phyloP scores from a whole-genome alignment of 2,888 invertebrate species.

The Dorcus hopei region DNA sequence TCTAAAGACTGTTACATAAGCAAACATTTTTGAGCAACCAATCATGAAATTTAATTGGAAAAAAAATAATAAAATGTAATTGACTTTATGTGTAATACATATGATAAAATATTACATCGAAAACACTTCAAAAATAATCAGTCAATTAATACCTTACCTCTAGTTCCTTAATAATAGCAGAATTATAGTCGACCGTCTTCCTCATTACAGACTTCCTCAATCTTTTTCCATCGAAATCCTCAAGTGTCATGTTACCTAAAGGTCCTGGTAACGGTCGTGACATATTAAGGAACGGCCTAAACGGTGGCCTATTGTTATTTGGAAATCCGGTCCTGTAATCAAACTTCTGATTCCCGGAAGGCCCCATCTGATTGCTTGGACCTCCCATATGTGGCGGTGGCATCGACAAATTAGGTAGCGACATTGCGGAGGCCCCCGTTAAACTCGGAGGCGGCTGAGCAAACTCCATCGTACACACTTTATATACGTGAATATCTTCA shows the following conservation, averaged over 20 bases:
- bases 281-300: slow-evolving; percentile 46
- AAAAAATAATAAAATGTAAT: no score
- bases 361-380: slow-evolving; percentile 21
- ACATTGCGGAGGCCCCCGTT: slow-evolving; percentile 45
- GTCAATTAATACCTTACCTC: slow-evolving; percentile 59
- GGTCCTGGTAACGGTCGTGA: slow-evolving; percentile 51
- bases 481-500: background rate
- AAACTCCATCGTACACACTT: slow-evolving; percentile 39
- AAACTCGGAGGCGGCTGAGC: slow-evolving; percentile 50
- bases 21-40: no score
- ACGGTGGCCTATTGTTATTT: slow-evolving; percentile 32
- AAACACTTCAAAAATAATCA: no score
- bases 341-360: slow-evolving; percentile 15
- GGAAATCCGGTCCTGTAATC: slow-evolving; percentile 18
- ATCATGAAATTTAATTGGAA: no score
- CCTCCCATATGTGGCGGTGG: slow-evolving; percentile 34
- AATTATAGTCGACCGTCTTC: slow-evolving; percentile 97
- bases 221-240: slow-evolving; percentile 94
- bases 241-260: slow-evolving; percentile 65
- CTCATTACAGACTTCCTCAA: slow-evolving; percentile 94
- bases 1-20: no score
- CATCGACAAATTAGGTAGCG: slow-evolving; percentile 33
- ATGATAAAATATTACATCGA: no score
- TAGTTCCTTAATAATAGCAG: slow-evolving; percentile 86
- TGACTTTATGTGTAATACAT: no score